Evolutionary conservation across 1,140 invertebrate genomes (phyloP).

Genomic region (Dendroctonus valens): DNA sequence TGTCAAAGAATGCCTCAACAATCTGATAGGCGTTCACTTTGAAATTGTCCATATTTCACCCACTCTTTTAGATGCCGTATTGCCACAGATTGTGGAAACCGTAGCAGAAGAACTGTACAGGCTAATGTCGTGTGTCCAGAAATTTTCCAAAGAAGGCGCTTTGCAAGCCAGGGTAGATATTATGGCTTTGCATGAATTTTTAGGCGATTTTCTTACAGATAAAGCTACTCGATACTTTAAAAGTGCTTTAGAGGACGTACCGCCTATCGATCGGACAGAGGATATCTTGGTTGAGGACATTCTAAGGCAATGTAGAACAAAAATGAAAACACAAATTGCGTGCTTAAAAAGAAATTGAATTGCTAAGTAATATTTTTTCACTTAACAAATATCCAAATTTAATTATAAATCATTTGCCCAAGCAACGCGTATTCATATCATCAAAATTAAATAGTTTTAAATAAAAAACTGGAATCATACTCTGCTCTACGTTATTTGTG

Average conservation of each 20-base stretch:
- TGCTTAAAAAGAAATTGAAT: slow-evolving; percentile 39
- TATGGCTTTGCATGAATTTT: slow-evolving; percentile 56
- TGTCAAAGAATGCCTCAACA: slow-evolving; percentile 88
- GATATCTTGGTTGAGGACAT: slow-evolving; percentile 47
- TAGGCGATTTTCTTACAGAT: slow-evolving; percentile 55
- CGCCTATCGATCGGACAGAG: slow-evolving; percentile 54
- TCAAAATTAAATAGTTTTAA: no score
- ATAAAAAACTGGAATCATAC: no score
- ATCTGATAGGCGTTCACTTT: slow-evolving; percentile 88
- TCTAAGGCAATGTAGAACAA: slow-evolving; percentile 42
- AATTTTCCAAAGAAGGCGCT: slow-evolving; percentile 65
- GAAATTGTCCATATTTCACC: slow-evolving; percentile 87
- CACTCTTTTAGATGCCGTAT: slow-evolving; percentile 68
- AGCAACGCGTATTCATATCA: no score
- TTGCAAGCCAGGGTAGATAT: slow-evolving; percentile 69
- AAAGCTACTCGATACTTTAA: slow-evolving; percentile 61
- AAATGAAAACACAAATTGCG: slow-evolving; percentile 47
- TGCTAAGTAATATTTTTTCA: no score
- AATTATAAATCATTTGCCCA: no score
- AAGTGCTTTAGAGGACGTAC: slow-evolving; percentile 62
- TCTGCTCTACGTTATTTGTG: no score
- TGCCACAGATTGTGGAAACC: slow-evolving; percentile 84
- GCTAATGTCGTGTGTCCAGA: slow-evolving; percentile 76
- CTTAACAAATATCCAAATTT: no score
- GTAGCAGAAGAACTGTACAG: slow-evolving; percentile 88